Evolutionary conservation across 2,888 invertebrate genomes (phyloP).

Genomic region (Apodemia duryi): DNA sequence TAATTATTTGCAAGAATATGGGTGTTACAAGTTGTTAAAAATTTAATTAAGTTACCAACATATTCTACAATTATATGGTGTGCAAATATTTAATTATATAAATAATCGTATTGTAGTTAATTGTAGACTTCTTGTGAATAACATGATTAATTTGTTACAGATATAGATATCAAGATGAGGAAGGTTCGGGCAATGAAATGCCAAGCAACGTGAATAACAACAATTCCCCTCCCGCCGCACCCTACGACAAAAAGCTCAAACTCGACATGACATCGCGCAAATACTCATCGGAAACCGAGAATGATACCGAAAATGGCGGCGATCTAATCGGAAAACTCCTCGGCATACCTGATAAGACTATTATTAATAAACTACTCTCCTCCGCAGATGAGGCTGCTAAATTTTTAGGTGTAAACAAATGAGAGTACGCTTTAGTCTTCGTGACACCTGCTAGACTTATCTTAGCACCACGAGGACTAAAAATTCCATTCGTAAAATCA

Average conservation of each 20-base stretch:
- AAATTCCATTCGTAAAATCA: constrained; percentile 44
- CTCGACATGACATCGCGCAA: constrained; percentile 69
- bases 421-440: constrained; percentile 77
- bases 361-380: constrained; percentile 90
- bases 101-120: no score
- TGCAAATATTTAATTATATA: no score
- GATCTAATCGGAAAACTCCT: constrained; percentile 94
- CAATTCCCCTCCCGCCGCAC: constrained; percentile 76
- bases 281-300: constrained; percentile 70
- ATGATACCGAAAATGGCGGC: constrained; percentile 78
- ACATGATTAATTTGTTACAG: constrained; percentile 35
- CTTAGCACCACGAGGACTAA: constrained; percentile 71
- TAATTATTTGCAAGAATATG: no score
- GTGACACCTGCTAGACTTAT: constrained; percentile 70
- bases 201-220: constrained; percentile 76
- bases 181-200: constrained; percentile 66
- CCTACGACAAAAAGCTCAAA: constrained; percentile 76
- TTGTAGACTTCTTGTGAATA: not conserved
- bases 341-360: constrained; percentile 91
- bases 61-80: no score
- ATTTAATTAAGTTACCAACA: no score
- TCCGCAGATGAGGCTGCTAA: constrained; percentile 93
- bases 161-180: constrained; percentile 67
- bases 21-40: no score
- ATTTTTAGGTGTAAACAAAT: constrained; percentile 89